Conservation (phyloP, 2,888 invertebrate species). For the Rapana venosa region DNA sequence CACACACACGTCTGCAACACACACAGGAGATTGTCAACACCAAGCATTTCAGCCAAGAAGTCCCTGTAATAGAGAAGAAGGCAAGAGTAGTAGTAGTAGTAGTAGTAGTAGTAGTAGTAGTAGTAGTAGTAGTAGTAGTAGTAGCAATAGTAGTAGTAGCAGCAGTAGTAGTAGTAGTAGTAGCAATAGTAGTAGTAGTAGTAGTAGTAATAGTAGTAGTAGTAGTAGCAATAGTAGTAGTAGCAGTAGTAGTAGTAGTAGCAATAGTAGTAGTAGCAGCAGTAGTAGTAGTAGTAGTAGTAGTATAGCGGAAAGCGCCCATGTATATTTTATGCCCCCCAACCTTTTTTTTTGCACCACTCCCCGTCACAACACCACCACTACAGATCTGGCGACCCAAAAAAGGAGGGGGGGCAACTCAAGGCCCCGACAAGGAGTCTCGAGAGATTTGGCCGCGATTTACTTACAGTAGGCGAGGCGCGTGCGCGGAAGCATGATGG, state of each 20-base stretch:
- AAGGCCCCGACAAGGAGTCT: conserved; percentile 37
- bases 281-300: too few relatives aligned
- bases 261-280: too few relatives aligned
- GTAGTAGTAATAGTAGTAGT: too few relatives aligned
- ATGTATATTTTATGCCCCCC: conserved; percentile 12
- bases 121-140: too few relatives aligned
- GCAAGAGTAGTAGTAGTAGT: too few relatives aligned
- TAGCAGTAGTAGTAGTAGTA: too few relatives aligned
- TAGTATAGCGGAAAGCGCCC: not conserved
- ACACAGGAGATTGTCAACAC: not conserved
- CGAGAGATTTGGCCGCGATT: conserved; percentile 41
- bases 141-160: too few relatives aligned
- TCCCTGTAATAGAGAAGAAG: too few relatives aligned
- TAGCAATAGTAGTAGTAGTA: too few relatives aligned
- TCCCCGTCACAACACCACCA: conserved; percentile 1
- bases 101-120: too few relatives aligned
- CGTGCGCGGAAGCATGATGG: conserved; percentile 45
- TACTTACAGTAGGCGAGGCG: conserved; percentile 41
- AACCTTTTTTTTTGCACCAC: not conserved
- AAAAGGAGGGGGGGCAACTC: not conserved
- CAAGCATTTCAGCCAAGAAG: not conserved
- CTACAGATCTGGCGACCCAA: not conserved
- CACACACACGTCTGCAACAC: not conserved
- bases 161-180: too few relatives aligned
- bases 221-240: too few relatives aligned